Evolutionary conservation across 2,797 vertebrate genomes (phyloP), one percentile per base, ranked within the genome.

Genomic region (Pseudochaenichthys georgianus): DNA sequence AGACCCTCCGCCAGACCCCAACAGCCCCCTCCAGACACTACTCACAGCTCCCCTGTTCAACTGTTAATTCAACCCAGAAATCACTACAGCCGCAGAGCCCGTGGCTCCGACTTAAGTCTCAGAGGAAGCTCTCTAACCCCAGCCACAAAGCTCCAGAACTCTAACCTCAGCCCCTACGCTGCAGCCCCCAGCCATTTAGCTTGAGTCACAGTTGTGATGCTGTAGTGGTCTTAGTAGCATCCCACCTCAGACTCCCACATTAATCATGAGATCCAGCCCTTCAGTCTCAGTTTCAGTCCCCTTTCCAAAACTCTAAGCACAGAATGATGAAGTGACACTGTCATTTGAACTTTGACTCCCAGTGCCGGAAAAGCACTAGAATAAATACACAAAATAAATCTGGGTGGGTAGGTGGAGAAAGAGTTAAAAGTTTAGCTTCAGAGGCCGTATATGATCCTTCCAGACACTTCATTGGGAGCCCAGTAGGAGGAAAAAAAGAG

Each of bases 1-100:
- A 88, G 87, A 85, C 83, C 87, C 82, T 79, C 65, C 70, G 58
- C 72, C 87, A 85, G 87, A 92, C 88, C 86, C 82, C 84, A 60
- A 54, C 73, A 81, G 50, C 82, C 86, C 82, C 84, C 87, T 88
- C 81, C 89, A 92, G 89, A 92, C 83, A 78, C 84, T 10, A 81
- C 89, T 85, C 87, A 86, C 80, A 84, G 87, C 80, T 89, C 87
- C 77, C 81, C 66, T 69, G 84, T 87, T 81, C 82, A 75, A 90
- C 83, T 87, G 88, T 91, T 93, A 94, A 93, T 92, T 93, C 90
- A 93, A 91, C 57, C 89, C 93, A 94, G 93, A 92, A 90, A 88
- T 85, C 64, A 53, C 81, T 82, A 38, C 73, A 89, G 86, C 91
- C 78, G 48, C 84, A 83, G 87, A 88, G 84, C 86, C 91, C 13